These are phyloP conservation scores for Lomographa bimaculata DNA, from an alignment of 2,888 invertebrate species.

Conservation along the genomic window DNA sequence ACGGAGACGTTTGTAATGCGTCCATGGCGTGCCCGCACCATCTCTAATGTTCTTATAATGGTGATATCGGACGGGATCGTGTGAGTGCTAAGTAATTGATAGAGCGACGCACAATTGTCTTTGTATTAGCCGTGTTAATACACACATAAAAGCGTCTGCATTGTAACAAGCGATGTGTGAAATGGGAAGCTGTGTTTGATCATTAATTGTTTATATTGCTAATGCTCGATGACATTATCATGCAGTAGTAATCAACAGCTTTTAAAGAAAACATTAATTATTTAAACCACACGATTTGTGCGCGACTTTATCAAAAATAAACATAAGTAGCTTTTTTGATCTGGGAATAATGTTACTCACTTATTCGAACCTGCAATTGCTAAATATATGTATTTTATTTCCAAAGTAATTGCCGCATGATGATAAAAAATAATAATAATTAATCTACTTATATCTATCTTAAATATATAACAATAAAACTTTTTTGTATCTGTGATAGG, in stretches of 20 bases:
- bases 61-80: conserved; percentile 64
- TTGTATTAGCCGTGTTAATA: conserved; percentile 63
- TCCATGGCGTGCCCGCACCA: conserved; percentile 72
- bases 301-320: no score
- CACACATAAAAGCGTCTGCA: conserved; percentile 41
- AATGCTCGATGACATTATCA: conserved; percentile 14
- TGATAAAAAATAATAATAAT: no score
- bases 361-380: no score
- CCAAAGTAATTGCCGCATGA: no score
- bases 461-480: no score
- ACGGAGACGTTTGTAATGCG: conserved; percentile 71
- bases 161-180: conserved; percentile 37
- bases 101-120: conserved; percentile 64
- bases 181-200: conserved; percentile 26
- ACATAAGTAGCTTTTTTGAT: no score
- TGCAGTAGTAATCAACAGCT: conserved; percentile 1
- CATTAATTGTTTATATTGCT: conserved; percentile 18
- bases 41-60: conserved; percentile 79
- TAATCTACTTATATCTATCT: no score
- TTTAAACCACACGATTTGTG: no score
- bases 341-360: no score
- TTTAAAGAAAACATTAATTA: no score
- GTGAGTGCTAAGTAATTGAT: conserved; percentile 78
- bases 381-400: no score
- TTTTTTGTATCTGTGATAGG: no score